Base-by-base conservation (phyloP, 2,797 vertebrate genomes). In the Xenopus petersii region DNA sequence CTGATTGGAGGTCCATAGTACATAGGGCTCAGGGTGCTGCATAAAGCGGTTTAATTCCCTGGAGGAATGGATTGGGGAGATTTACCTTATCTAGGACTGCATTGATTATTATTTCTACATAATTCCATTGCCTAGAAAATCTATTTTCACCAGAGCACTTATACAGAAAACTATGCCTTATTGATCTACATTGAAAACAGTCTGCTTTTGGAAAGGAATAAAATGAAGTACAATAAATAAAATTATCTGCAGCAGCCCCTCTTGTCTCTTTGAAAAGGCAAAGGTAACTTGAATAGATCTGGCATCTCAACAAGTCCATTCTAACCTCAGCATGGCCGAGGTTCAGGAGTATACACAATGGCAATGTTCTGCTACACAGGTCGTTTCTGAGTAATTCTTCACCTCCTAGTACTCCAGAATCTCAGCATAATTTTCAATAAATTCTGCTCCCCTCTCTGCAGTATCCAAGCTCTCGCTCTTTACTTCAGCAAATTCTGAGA, bases 401-500 rank as follows among this genome's bases (percentile, higher is more conserved):
- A 81, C 83, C 80, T 74, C 56, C 77, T 80, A 74, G 82, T 74
- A 17, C 81, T 81, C 78, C 67, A 66, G 75, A 81, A 64, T 79
- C 86, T 80, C 86, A 86, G 85, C 85, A 81, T 74, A 83, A 70
- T 67, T 81, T 77, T 87, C 69, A 21, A 24, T 80, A 75, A 12
- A 63, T 83, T 80, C 79, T 75, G 80, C 80, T 82, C 79, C 76
- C 66, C 77, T 62, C 82, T 80, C 71, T 48, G 55, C 74, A 80
- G 70, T 82, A 11, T 73, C 84, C 80, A 81, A 79, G 82, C 79
- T 75, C 83, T 2, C 42, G 71, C 81, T 73, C 83, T 81, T 81
- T n/a, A 86, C 75, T 4, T 60, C 1, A 75, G 80, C 85, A 88
- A 86, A 85, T 89, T 85, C 86, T 75, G 46, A 63, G 69, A 70